Percentiles rank a stretch among this genome's conserved stretches.
Evolutionary conservation across 2,888 invertebrate species (phyloP).

Genomic region (Petrolisthes manimaculis): DNA sequence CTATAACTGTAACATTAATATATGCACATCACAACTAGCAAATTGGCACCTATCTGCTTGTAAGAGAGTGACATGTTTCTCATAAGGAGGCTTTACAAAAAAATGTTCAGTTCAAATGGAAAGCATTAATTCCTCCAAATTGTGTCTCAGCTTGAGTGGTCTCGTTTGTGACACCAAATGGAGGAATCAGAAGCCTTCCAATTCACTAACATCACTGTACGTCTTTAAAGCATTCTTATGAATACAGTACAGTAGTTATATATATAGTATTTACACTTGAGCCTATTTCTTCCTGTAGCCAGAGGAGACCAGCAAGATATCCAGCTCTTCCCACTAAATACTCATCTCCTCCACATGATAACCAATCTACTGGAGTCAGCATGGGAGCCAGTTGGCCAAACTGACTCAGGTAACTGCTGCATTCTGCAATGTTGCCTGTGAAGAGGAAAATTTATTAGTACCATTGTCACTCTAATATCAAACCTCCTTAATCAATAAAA

Average conservation of each 20-base stretch:
- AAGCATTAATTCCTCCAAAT: too few species aligned
- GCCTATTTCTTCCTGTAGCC: constrained; percentile 73
- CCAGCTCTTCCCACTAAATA: constrained; percentile 88
- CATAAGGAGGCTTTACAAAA: too few species aligned
- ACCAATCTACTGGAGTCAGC: constrained; percentile 68
- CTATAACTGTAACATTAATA: too few species aligned
- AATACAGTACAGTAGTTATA: not conserved
- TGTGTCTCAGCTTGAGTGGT: not conserved
- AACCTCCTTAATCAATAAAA: too few species aligned
- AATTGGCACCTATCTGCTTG: too few species aligned
- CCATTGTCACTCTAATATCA: too few species aligned
- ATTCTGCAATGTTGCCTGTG: constrained; percentile 62
- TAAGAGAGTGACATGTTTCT: too few species aligned
- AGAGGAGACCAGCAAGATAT: constrained; percentile 82
- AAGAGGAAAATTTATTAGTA: not conserved
- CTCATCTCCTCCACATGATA: constrained; percentile 78
- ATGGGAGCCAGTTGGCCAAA: constrained; percentile 67
- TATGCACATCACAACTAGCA: too few species aligned
- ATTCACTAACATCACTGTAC: not conserved
- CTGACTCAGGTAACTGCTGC: constrained; percentile 65
- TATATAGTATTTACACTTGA: constrained; percentile 57
- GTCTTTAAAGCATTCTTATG: not conserved
- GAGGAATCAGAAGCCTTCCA: too few species aligned
- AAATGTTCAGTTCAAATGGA: too few species aligned
- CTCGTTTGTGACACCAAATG: not conserved